Evolutionary conservation across 2,888 invertebrate genomes (phyloP), one percentile per base, ranked within the genome.

Genomic region (Endotricha flammealis): DNA sequence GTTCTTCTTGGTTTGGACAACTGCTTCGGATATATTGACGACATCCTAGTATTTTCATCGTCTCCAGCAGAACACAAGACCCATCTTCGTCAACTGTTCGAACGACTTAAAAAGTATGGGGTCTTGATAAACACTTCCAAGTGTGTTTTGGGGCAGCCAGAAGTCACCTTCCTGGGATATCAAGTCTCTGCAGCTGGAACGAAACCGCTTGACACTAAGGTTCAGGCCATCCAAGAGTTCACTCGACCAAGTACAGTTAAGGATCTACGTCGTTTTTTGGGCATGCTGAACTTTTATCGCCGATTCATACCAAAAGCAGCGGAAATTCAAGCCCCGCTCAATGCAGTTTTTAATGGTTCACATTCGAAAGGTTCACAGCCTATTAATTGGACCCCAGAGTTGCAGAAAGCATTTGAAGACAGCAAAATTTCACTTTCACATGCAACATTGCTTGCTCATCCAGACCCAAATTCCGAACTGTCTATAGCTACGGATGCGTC

Each of bases 401-500:
- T 27, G 8, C 27, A 12, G 7, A 12, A 11, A 1, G 27, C 27
- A 5, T 27, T 27, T 12, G 27, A 27, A 12, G 12, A 27, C 27
- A 12, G 27, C n/a, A 27, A 27, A n/a, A 8, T 8, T 8, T 27
- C 27, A 2, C n/a, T 27, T 2, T 27, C 32, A 25, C 2, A 29
- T 5, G 28, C 34, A 7, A 9, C 12, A 12, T 9, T 29, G 8
- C 13, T 29, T n/a, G 12, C 22, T 1, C 34, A 35, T 11, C 66
- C 64, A 1, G 41, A 41, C 3, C 9, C 33, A 1, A 22, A 46
- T n/a, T 53, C 60, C 1, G 27, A 41, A 14, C 29, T 68, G 1
- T 42, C 55, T 4, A n/a, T 70, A 1, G 39, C 50, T 1, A 48
- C 48, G 1, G 66, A 72, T 39, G 72, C 72, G 3, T 73, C 69